Percentiles rank a stretch among this genome's conserved stretches.
Conservation (phyloP, 1,140 invertebrate species). For the Atta texana region DNA sequence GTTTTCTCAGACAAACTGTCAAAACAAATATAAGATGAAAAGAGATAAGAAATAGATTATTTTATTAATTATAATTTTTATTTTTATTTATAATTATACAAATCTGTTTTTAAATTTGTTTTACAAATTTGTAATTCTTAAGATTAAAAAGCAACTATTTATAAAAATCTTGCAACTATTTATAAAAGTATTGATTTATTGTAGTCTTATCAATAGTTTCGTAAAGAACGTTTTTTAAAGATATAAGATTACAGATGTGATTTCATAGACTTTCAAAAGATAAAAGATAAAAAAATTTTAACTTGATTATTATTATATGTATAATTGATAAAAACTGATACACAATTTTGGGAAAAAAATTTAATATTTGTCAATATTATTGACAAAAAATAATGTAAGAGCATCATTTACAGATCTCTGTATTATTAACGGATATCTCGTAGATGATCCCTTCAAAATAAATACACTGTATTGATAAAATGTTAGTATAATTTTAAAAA, state of each 20-base stretch:
- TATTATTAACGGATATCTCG: neutral
- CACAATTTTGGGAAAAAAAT: neutral
- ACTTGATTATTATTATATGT: neutral
- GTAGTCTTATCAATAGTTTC: neutral
- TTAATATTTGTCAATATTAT: neutral
- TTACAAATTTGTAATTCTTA: neutral
- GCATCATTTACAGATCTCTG: conserved; percentile 21
- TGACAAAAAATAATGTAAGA: neutral
- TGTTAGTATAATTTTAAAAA: neutral
- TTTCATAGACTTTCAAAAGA: neutral
- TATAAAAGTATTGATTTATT: neutral
- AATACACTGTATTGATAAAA: neutral
- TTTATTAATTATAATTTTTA: conserved; percentile 13
- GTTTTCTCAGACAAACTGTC: neutral
- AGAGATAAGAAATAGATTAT: neutral
- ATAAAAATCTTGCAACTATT: neutral
- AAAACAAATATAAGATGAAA: neutral
- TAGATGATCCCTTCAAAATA: neutral
- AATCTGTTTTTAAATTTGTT: neutral
- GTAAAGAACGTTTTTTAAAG: neutral
- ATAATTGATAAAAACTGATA: neutral
- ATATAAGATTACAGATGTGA: neutral
- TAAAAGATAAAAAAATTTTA: neutral
- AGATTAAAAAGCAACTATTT: neutral
- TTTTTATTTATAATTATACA: neutral